Percentiles rank a stretch among this genome's conserved stretches.
Evolutionary conservation across 2,113 vertebrate genomes (phyloP).

Genomic region (Sinocyclocheilus anophthalmus): DNA sequence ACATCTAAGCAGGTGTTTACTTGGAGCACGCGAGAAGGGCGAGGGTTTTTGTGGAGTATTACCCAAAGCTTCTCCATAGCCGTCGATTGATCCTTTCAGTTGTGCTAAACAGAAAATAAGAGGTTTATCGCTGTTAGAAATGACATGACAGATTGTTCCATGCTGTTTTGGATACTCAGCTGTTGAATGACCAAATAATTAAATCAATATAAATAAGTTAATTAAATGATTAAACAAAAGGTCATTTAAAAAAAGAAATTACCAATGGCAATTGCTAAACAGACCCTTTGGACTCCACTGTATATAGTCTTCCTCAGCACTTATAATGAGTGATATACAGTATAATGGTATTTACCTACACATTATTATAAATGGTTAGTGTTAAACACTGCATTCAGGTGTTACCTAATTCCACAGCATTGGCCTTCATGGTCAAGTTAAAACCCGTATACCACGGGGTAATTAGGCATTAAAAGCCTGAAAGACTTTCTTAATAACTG

Average conservation of each 20-base stretch:
- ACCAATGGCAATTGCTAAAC: not conserved
- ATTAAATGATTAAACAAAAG: too few species aligned
- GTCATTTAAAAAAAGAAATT: not conserved
- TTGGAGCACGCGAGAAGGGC: not conserved
- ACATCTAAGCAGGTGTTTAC: not conserved
- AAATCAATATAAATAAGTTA: too few species aligned
- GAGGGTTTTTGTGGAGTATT: too few species aligned
- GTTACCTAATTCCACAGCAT: not conserved
- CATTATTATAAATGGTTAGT: not conserved
- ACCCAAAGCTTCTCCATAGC: too few species aligned
- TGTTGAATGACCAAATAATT: too few species aligned
- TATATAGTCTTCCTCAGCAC: not conserved
- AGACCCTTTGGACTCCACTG: not conserved
- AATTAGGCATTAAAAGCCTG: slow-evolving; percentile 39
- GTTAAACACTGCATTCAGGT: slow-evolving; percentile 17
- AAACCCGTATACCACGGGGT: not conserved
- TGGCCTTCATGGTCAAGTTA: slow-evolving; percentile 3
- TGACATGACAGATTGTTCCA: too few species aligned
- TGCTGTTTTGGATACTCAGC: too few species aligned
- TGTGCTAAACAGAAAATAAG: too few species aligned
- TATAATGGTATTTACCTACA: not conserved
- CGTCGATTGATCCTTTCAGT: too few species aligned
- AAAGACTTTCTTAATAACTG: slow-evolving; percentile 45
- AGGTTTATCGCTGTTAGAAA: too few species aligned
- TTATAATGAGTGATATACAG: not conserved